Base-by-base conservation (phyloP, 2,113 vertebrate genomes). In the Melanostigma gelatinosum region DNA sequence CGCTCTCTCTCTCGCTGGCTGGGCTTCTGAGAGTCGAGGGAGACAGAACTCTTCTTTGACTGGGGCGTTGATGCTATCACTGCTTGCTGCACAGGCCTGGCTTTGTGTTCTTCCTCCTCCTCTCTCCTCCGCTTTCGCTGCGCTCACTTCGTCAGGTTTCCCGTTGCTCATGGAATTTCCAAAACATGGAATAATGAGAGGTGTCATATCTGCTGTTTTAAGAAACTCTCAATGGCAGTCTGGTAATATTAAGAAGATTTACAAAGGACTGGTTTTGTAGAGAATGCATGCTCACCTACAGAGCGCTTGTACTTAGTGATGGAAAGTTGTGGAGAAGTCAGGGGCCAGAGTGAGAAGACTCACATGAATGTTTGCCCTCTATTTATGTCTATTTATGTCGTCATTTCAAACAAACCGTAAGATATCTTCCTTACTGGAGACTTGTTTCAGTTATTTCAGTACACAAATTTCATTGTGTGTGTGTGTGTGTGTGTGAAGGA, bases 21-120 rank as follows among this genome's bases (percentile, higher is more conserved):
- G 2, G 58, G 85, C 87, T 90, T 94, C 93, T 88, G 87, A 92
- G 87, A 87, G 73, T 27, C 1, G 32, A 18, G 16, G 68, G 36
- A 86, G 85, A 94, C 92, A 93, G 89, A 91, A 87, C 2, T 71
- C 82, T 72, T 84, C 88, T 93, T 93, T 92, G 90, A 93, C 85
- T 79, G 40, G 27, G 77, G 82, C 62, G 16, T 57, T 58, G 93
- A 93, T 93, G 89, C 80, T 91, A 93, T 93, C 91, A 52, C 72
- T 71, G 74, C 68, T 67, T 48, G 67, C 84, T 27, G 83, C 89
- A 94, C 93, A 94, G 87, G 76, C 91, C 46, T 10, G 7, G 46
- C 92, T 93, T 94, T 95, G 93, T 95, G 93, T 89, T 75, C 78
- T 5, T 66, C 50, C 40, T 48, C 71, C 63, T 69, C 29, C 66